Evolutionary conservation across 2,888 invertebrate species (phyloP).

Genomic region (Rambutsinella grinnellia): DNA sequence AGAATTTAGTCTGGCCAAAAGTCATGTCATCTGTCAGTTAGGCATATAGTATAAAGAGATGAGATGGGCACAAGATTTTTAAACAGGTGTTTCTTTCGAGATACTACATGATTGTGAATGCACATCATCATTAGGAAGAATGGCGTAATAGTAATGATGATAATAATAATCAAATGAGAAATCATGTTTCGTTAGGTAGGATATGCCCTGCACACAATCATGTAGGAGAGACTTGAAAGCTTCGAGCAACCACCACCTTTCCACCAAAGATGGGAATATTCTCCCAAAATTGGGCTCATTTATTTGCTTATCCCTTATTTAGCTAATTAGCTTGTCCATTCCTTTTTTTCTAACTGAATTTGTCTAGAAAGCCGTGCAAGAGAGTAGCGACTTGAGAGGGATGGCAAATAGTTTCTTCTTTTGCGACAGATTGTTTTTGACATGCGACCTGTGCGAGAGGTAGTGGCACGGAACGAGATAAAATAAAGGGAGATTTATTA

Average conservation of each 20-base stretch:
- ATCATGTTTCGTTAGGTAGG: slow-evolving; percentile 26
- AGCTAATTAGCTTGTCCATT: slow-evolving; percentile 57
- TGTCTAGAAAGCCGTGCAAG: slow-evolving; percentile 16
- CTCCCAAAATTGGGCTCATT: slow-evolving; percentile 57
- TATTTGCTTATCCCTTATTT: slow-evolving; percentile 58
- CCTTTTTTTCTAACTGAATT: slow-evolving; percentile 39
- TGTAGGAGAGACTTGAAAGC: slow-evolving; percentile 14
- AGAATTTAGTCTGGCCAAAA: slow-evolving; percentile 14
- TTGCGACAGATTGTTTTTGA: slow-evolving; percentile 48
- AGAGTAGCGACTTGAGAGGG: background rate
- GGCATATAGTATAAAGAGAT: background rate
- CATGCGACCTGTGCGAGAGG: slow-evolving; percentile 13
- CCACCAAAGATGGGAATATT: slow-evolving; percentile 56
- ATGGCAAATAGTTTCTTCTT: slow-evolving; percentile 16
- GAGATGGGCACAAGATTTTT: background rate
- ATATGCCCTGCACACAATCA: slow-evolving; percentile 11
- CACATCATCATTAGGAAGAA: slow-evolving; percentile 10
- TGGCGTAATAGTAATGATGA: slow-evolving; percentile 18
- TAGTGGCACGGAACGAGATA: slow-evolving; percentile 10
- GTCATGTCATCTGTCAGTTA: slow-evolving; percentile 6
- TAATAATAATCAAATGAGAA: slow-evolving; percentile 32
- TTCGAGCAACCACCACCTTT: slow-evolving; percentile 23
- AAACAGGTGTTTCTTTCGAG: background rate
- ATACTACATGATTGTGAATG: background rate
- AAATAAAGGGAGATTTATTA: no score